Base-by-base conservation (phyloP, 2,113 vertebrate species). In the Nycticryphes semicollaris region DNA sequence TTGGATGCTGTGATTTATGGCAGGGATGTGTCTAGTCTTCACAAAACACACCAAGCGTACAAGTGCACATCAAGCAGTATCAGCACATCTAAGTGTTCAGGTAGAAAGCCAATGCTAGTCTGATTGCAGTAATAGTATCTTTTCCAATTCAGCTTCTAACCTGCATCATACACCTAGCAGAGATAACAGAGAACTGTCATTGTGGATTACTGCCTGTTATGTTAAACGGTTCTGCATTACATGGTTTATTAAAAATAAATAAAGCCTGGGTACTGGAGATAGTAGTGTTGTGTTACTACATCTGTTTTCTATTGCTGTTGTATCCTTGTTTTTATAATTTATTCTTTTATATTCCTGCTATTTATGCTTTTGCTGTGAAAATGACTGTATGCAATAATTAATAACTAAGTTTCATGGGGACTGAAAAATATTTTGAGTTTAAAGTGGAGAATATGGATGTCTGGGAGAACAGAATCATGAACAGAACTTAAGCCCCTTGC, bases 41-140 rank as follows among this genome's bases (percentile, higher is more conserved):
- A 54, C 11, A 41, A 70, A 70, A 35, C 18, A 4, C 22, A 20
- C 12, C 14, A 27, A 28, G 24, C 0, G 0, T 12, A n/a, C 23
- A 57, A 63, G 33, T 23, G 54, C 12, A 14, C 33, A n/a, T 17
- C 6, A 59, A n/a, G 31, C 19, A 41, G 14, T 3, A 1, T 67
- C 12, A 63, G 19, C 19, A 37, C 0, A 1, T 48, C 5, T 33
- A 24, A 69, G 45, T 3, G 10, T 57, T 78, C 24, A n/a, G 16
- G 11, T 45, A 22, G 2, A 25, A 88, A 72, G 28, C 6, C 78
- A 63, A 51, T 30, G 14, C 9, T 33, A 8, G 7, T 28, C 31
- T 43, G 37, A 63, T 20, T 47, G 7, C 25, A 64, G 10, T 20
- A 19, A 28, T 73, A 39, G 1, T 7, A 8, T 48, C 7, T 50